These are phyloP conservation scores for Dysdera silvatica DNA, from an alignment of 1,140 invertebrate species.

Conservation along the genomic window DNA sequence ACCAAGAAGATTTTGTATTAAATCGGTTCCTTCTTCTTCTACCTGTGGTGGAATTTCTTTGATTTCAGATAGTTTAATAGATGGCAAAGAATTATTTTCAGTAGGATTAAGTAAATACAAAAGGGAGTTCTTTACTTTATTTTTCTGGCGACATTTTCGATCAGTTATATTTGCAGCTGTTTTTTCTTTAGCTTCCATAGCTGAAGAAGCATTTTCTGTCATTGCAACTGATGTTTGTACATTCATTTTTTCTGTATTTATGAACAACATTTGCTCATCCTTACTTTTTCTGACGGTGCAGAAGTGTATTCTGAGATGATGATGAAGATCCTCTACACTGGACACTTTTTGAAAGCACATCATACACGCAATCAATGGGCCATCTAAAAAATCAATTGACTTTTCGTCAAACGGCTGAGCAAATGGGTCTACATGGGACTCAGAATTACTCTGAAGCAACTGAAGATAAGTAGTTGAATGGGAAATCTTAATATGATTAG, in stretches of 20 bases:
- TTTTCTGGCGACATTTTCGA: slow-evolving; percentile 39
- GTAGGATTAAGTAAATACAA: slow-evolving; percentile 15
- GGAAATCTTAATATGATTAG: slow-evolving; percentile 66
- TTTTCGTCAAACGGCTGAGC: too few species aligned
- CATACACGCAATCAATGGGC: slow-evolving; percentile 16
- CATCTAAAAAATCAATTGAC: too few species aligned
- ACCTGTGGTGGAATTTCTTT: slow-evolving; percentile 17
- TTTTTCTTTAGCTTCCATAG: background rate
- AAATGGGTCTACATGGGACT: too few species aligned
- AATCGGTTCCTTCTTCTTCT: slow-evolving; percentile 50
- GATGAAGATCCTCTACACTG: slow-evolving; percentile 13
- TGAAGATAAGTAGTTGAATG: slow-evolving; percentile 50
- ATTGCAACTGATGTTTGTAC: background rate
- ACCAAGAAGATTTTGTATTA: slow-evolving; percentile 80
- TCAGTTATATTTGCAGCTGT: too few species aligned
- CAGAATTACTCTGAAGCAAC: background rate
- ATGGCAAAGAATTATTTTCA: background rate
- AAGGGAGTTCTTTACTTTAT: slow-evolving; percentile 61
- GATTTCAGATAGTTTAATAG: slow-evolving; percentile 27
- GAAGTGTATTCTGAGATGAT: slow-evolving; percentile 20
- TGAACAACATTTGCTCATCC: background rate
- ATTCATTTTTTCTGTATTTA: background rate
- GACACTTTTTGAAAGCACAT: slow-evolving; percentile 21
- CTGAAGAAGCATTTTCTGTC: background rate
- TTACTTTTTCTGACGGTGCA: background rate